Conservation (phyloP, 2,797 vertebrate species). For the Sebastes kiyomatsui region DNA sequence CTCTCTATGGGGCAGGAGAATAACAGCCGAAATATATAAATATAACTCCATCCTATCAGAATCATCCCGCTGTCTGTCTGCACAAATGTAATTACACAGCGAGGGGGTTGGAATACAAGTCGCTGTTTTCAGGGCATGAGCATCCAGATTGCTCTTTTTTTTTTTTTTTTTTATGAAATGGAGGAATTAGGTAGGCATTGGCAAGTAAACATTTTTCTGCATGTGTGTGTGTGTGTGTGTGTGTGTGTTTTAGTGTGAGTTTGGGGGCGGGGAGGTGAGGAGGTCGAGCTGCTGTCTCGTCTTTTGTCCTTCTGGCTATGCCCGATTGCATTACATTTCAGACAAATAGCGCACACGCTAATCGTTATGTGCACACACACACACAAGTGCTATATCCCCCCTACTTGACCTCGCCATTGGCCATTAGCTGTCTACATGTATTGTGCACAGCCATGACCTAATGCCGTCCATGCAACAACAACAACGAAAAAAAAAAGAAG, state of each 20-base stretch:
- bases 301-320: conserved; percentile 70
- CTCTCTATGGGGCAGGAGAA: conserved; percentile 61
- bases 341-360: conserved; percentile 38
- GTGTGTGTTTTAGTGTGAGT: not conserved
- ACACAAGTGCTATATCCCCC: not conserved
- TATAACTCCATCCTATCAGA: conserved; percentile 44
- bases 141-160: conserved; percentile 29
- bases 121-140: conserved; percentile 31
- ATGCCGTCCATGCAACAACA: conserved; percentile 17
- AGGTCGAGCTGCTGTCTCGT: conserved; percentile 64
- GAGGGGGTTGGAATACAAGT: not conserved
- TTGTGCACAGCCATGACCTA: conserved; percentile 39
- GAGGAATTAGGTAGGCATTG: conserved; percentile 18
- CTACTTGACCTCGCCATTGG: conserved; percentile 62
- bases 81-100: conserved; percentile 52
- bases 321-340: conserved; percentile 55
- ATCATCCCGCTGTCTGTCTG: conserved; percentile 36
- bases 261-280: conserved; percentile 56
- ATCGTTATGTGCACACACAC: conserved; percentile 14
- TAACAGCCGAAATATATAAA: conserved; percentile 67
- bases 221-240: not conserved
- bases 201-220: conserved; percentile 22
- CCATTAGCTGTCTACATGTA: conserved; percentile 61
- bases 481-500: conserved; percentile 25
- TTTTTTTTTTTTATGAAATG: conserved; percentile 17